A percentile compares a stretch with the other conserved stretches of the same genome.
Evolutionary conservation across 2,797 vertebrate genomes (phyloP).

Genomic region (Rhodeus uyekii): DNA sequence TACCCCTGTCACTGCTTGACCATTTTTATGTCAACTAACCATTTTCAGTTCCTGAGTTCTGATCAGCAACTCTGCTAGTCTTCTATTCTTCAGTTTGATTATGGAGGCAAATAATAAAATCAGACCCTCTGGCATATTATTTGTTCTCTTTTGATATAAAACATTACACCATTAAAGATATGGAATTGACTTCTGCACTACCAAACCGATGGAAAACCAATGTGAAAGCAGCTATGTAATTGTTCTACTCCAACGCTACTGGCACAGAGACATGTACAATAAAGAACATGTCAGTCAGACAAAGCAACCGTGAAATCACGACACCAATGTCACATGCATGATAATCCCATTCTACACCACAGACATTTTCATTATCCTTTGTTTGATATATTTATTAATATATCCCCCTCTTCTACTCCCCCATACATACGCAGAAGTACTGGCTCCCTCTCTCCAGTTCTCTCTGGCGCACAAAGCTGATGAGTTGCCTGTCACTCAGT

Average conservation of each 20-base stretch:
- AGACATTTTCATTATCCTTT: conserved; percentile 33
- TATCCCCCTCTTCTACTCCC: not conserved
- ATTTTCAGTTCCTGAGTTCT: not conserved
- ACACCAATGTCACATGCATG: conserved; percentile 20
- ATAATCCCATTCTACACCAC: conserved; percentile 18
- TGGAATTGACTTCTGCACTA: conserved; percentile 7
- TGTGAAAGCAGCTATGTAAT: conserved; percentile 15
- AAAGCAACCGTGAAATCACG: conserved; percentile 24
- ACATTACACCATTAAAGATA: not conserved
- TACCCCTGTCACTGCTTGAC: not conserved
- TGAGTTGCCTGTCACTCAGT: conserved; percentile 17
- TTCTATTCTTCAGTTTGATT: not conserved
- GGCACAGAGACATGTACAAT: conserved; percentile 30
- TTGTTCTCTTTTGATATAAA: conserved; percentile 1
- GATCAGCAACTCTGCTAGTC: not conserved
- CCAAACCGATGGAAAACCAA: conserved; percentile 16
- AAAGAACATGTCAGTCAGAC: conserved; percentile 41
- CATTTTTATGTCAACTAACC: not conserved
- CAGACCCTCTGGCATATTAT: not conserved
- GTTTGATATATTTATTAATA: conserved; percentile 34
- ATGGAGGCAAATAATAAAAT: not conserved
- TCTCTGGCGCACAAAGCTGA: not conserved
- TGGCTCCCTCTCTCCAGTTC: not conserved
- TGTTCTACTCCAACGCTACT: not conserved
- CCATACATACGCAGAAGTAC: not conserved